Percentiles rank a stretch among this genome's conserved stretches.
phyloP scores from a whole-genome alignment of 1,140 invertebrate genomes.

The Adelges cooleyi region DNA sequence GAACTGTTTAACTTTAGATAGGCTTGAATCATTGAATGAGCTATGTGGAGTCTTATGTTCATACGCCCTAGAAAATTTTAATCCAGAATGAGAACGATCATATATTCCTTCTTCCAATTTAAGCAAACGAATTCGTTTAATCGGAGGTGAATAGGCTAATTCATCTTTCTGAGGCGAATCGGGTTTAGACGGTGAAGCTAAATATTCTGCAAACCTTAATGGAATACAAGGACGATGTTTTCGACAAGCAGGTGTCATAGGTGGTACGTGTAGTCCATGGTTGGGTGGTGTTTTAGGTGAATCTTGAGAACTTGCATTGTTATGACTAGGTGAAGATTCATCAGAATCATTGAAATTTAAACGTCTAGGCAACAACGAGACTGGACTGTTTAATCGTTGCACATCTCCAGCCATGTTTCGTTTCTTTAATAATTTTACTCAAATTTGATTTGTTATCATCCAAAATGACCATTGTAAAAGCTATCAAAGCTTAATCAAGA shows the following conservation, averaged over 20 bases:
- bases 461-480: constrained; percentile 11
- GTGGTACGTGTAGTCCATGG: neutral
- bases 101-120: constrained; percentile 1
- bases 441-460: neutral
- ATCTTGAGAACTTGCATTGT: neutral
- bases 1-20: constrained; percentile 8
- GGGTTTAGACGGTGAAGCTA: constrained; percentile 9
- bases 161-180: constrained; percentile 18
- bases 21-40: neutral
- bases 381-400: neutral
- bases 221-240: neutral
- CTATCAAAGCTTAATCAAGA: neutral
- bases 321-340: neutral
- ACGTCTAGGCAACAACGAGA: constrained; percentile 6
- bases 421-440: neutral
- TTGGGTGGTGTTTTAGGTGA: constrained; percentile 12
- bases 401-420: neutral
- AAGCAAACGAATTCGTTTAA: neutral
- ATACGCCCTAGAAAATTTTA: neutral
- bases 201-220: constrained; percentile 1
- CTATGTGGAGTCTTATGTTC: neutral
- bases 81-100: neutral
- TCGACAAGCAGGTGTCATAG: neutral
- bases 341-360: constrained; percentile 14
- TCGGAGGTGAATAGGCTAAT: neutral